Evolutionary conservation across 2,888 invertebrate genomes (phyloP), one percentile per base, ranked within the genome.

Genomic region (Heliconius ethilla): DNA sequence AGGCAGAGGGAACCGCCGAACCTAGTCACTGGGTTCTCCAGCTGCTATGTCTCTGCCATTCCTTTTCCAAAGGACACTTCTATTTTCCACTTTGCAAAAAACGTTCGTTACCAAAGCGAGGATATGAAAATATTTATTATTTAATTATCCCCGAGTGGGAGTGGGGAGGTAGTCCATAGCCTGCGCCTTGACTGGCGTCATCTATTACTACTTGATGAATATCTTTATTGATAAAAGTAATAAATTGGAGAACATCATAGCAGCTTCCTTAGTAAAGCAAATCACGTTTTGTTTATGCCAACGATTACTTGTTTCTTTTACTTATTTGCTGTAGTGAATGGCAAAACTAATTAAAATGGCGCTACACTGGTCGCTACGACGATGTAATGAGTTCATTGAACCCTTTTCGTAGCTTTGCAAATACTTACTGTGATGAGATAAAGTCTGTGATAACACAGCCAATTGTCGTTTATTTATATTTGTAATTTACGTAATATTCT

Each of bases 271-370:
- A 45, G 29, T 27, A 29, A 76, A 76, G 45, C 76, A 70, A 75
- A 63, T 45, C 75, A 81, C 79, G 76, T 79, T 69, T 75, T 65
- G 75, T 78, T 81, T 59, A 75, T 78, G 70, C 66, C 63, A 75
- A 59, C 75, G 69, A 78, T 78, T 78, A 78, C 79, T 78, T 81
- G 78, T 77, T 81, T 78, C 69, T 75, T 77, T 80, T 55, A 65
- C 73, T 79, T 81, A 81, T 76, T 79, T 78, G 37, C 72, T 70
- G 29, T 55, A 70, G 79, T 75, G 67, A 76, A 81, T 75, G 51
- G 70, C 75, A 76, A 78, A 81, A 76, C 72, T 78, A 79, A 79
- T 79, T 81, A 79, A 80, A 80, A 76, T 75, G 51, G 74, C 66
- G 70, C 73, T 70, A 75, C 70, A 40, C 25, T 40, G 63, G 55